Evolutionary conservation across 1,140 invertebrate genomes (phyloP).

Genomic region (Sesamia nonagrioides): DNA sequence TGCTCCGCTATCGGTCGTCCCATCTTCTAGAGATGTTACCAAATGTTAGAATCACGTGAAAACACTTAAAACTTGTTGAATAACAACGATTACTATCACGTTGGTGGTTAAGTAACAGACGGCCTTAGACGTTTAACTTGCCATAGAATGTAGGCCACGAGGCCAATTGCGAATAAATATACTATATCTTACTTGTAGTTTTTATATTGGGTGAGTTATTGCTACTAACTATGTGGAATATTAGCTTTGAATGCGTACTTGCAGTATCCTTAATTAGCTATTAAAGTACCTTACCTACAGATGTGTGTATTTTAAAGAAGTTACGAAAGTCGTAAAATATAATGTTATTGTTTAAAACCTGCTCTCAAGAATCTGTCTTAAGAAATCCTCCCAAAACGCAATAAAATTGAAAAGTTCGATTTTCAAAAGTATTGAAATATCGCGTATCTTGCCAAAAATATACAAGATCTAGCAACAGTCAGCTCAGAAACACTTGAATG

Average conservation of each 20-base stretch:
- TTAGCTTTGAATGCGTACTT: not conserved
- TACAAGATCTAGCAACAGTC: not conserved
- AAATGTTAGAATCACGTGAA: constrained; percentile 47
- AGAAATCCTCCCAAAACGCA: not conserved
- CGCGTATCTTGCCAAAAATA: no score
- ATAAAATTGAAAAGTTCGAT: not conserved
- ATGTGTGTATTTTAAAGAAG: not conserved
- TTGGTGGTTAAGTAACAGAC: constrained; percentile 21
- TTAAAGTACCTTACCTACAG: not conserved
- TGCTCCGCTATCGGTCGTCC: not conserved
- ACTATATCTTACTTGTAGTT: not conserved
- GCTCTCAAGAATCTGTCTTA: no score
- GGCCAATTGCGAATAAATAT: constrained; percentile 30
- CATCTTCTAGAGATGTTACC: constrained; percentile 32
- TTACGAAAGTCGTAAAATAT: not conserved
- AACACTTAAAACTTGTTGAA: constrained; percentile 44
- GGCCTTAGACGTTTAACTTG: constrained; percentile 29
- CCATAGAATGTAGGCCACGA: constrained; percentile 32
- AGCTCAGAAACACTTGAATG: not conserved
- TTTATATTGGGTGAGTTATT: constrained; percentile 16
- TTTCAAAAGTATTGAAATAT: not conserved
- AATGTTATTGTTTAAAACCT: not conserved
- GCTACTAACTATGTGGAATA: constrained; percentile 2
- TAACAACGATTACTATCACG: constrained; percentile 43
- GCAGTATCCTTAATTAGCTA: not conserved